phyloP scores from a whole-genome alignment of 2,888 invertebrate genomes.

The Ephialtes manifestator region DNA sequence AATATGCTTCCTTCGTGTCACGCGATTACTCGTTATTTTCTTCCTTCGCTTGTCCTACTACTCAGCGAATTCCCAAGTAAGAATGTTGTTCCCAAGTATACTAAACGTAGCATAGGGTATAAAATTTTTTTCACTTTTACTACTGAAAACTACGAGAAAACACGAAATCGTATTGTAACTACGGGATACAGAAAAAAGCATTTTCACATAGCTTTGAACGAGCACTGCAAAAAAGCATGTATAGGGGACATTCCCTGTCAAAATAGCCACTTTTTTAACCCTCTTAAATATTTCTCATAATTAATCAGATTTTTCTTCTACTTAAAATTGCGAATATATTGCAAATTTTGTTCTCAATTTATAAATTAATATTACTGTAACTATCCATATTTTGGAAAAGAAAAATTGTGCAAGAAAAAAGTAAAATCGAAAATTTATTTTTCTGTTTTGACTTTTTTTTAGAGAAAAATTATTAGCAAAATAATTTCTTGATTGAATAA shows the following conservation, averaged over 20 bases:
- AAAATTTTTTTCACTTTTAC: slow-evolving; percentile 16
- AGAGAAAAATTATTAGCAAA: too few species aligned
- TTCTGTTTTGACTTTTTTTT: too few species aligned
- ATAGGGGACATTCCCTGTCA: not conserved
- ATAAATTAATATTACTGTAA: too few species aligned
- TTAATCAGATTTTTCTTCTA: too few species aligned
- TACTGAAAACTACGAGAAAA: slow-evolving; percentile 12
- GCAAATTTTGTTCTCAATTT: too few species aligned
- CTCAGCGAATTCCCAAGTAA: not conserved
- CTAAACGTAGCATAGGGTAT: not conserved
- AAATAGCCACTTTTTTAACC: too few species aligned
- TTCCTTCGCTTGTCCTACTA: not conserved
- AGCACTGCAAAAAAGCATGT: not conserved
- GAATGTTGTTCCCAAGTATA: not conserved
- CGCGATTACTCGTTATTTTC: slow-evolving; percentile 16
- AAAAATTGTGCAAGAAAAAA: too few species aligned
- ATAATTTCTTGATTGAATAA: too few species aligned
- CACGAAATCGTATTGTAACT: not conserved
- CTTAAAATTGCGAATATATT: too few species aligned
- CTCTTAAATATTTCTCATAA: too few species aligned
- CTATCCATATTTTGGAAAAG: too few species aligned
- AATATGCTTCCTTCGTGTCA: slow-evolving; percentile 15
- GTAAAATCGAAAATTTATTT: too few species aligned
- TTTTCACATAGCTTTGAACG: not conserved
- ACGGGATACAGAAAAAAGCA: not conserved